Evolutionary conservation across 2,797 vertebrate genomes (phyloP), one percentile per base, ranked within the genome.

Genomic region (Bradypodion ventrale): DNA sequence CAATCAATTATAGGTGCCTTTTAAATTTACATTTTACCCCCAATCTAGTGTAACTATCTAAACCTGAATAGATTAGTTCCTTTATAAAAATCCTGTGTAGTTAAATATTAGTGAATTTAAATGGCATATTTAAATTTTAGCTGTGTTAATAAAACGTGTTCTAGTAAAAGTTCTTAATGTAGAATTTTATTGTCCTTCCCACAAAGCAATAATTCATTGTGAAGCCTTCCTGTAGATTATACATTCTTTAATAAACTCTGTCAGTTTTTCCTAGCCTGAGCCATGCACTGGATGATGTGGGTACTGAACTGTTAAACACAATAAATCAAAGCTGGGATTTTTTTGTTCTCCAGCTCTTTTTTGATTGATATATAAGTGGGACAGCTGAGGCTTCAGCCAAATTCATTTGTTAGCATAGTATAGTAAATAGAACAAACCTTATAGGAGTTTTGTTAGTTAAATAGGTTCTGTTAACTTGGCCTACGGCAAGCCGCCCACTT

Each of bases 251-350:
- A 95, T 94, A 90, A 91, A 91, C 92, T 91, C 93, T 94, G 94
- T 94, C 93, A 49, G 90, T 66, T 90, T 92, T 82, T 32, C 91
- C 95, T 85, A 88, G 66, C 83, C 77, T 74, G 77, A 88, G 82
- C 72, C 82, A 85, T 77, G 69, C 89, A 88, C 89, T 86, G 84
- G 89, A 84, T 84, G 92, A 91, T 86, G 91, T 89, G 87, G 88
- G 93, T 94, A 89, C 91, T 92, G 95, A 94, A 93, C 94, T 94
- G 94, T 94, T 93, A 95, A 95, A 95, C 89, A 85, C 83, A 72
- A 94, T 93, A 91, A 93, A 92, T 95, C 95, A 93, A 90, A 75
- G 85, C 73, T 46, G 63, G 0, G 8, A n/a, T n/a, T 72, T 68
- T 10, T 49, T 65, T 76, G 62, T 70, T 84, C 74, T 49, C 35